These are phyloP conservation scores for Ips nitidus DNA, from an alignment of 1,140 invertebrate genomes.

Conservation along the genomic window DNA sequence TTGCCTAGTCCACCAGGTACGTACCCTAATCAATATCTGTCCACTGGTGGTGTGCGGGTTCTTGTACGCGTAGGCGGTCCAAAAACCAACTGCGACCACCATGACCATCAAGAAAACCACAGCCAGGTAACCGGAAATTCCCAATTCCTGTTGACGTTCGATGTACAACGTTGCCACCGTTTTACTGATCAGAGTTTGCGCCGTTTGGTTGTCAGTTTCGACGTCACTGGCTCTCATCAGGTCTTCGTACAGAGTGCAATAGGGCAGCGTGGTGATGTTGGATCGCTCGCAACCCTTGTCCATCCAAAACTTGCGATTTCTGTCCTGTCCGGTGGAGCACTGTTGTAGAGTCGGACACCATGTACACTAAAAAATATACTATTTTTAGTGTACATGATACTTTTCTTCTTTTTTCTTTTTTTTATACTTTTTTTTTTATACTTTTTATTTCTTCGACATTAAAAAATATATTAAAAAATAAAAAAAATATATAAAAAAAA, in stretches of 20 bases:
- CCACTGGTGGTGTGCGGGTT: conserved; percentile 94
- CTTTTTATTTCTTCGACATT: too few relatives aligned
- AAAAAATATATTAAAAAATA: too few relatives aligned
- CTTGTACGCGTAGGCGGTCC: conserved; percentile 91
- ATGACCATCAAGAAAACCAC: conserved; percentile 65
- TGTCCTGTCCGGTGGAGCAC: conserved; percentile 89
- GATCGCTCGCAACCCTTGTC: conserved; percentile 68
- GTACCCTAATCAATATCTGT: conserved; percentile 94
- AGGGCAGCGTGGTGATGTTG: conserved; percentile 45
- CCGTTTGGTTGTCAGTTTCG: not conserved
- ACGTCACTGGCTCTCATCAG: conserved; percentile 1
- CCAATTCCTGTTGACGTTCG: conserved; percentile 47
- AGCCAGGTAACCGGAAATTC: conserved; percentile 66
- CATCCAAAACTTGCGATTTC: conserved; percentile 88
- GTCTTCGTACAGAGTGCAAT: not conserved
- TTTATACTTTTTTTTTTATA: too few relatives aligned
- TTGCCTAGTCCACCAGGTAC: conserved; percentile 34
- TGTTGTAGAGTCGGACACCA: conserved; percentile 83
- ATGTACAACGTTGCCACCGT: conserved; percentile 7
- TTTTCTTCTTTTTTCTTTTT: too few relatives aligned
- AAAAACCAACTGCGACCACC: conserved; percentile 63
- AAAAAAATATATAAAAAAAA: too few relatives aligned
- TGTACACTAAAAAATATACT: conserved; percentile 62
- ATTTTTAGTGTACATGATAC: too few relatives aligned
- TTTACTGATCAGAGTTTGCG: not conserved